A percentile compares a stretch with the other conserved stretches of the same genome.
phyloP scores from a whole-genome alignment of 2,888 invertebrate genomes.

The Ctenicera cuprea region DNA sequence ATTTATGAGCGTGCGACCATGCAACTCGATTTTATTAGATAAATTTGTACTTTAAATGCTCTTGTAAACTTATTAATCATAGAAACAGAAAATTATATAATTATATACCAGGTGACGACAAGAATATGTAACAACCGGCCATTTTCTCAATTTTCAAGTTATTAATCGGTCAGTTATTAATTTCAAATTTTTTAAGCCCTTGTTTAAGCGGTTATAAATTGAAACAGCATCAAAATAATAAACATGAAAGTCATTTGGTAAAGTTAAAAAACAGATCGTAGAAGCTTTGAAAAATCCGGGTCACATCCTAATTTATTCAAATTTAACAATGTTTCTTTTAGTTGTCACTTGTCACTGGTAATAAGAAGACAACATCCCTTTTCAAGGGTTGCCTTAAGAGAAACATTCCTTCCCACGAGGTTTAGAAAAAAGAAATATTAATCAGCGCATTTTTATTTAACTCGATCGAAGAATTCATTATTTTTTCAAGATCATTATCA shows the following conservation, averaged over 20 bases:
- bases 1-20: background rate
- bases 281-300: slow-evolving; percentile 1
- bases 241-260: background rate
- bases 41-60: too few relatives aligned
- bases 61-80: background rate
- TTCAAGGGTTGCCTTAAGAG: slow-evolving; percentile 13
- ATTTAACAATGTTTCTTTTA: slow-evolving; percentile 16
- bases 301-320: slow-evolving; percentile 22
- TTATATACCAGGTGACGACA: too few relatives aligned
- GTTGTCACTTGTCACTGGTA: slow-evolving; percentile 21
- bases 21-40: too few relatives aligned
- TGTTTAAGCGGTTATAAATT: background rate
- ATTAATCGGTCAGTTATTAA: too few relatives aligned
- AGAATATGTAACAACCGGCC: too few relatives aligned
- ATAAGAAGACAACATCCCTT: slow-evolving; percentile 26
- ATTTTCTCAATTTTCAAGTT: too few relatives aligned
- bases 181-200: too few relatives aligned
- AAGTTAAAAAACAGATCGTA: slow-evolving; percentile 3
- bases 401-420: slow-evolving; percentile 13
- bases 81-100: background rate
- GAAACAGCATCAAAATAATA: slow-evolving; percentile 3
- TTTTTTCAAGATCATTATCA: background rate
- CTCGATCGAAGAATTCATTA: slow-evolving; percentile 8
- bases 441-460: slow-evolving; percentile 22
- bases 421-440: slow-evolving; percentile 16